A percentile compares a stretch with the other conserved stretches of the same genome.
These are phyloP conservation scores for Ethmia dodecea DNA, from an alignment of 2,888 invertebrate genomes.

Conservation along the genomic window DNA sequence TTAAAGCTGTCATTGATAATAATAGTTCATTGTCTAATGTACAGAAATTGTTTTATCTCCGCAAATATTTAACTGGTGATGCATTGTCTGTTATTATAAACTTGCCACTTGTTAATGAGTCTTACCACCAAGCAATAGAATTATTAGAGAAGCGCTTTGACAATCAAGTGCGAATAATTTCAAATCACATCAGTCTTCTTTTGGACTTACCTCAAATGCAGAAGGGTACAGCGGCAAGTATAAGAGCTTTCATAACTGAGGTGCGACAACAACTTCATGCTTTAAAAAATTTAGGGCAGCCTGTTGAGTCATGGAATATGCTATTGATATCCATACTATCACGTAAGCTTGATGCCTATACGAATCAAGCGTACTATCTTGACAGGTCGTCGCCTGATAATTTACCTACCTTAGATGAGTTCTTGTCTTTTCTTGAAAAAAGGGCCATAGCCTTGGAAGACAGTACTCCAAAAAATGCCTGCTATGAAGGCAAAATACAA, in stretches of 20 bases:
- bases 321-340: conserved; percentile 4
- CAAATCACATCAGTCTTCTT: conserved; percentile 10
- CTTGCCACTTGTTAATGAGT: conserved; percentile 12
- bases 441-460: conserved; percentile 5
- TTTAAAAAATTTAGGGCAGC: conserved; percentile 8
- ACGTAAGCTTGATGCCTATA: conserved; percentile 11
- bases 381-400: conserved; percentile 4
- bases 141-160: conserved; percentile 13
- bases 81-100: conserved; percentile 10
- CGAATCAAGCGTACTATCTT: conserved; percentile 10
- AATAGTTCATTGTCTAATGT: conserved; percentile 10
- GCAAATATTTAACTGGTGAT: conserved; percentile 10
- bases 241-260: conserved; percentile 7
- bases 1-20: conserved; percentile 16
- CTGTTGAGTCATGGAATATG: background rate
- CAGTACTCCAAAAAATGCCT: background rate
- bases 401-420: conserved; percentile 8
- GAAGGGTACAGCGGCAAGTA: conserved; percentile 7
- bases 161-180: conserved; percentile 8
- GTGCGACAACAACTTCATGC: conserved; percentile 10
- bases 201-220: conserved; percentile 10
- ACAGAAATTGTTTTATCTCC: conserved; percentile 14
- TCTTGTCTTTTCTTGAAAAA: conserved; percentile 7
- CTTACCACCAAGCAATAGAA: conserved; percentile 9
- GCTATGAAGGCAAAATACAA: background rate